phyloP scores from a whole-genome alignment of 2,888 invertebrate species.

The Lycocerus yunnanus region DNA sequence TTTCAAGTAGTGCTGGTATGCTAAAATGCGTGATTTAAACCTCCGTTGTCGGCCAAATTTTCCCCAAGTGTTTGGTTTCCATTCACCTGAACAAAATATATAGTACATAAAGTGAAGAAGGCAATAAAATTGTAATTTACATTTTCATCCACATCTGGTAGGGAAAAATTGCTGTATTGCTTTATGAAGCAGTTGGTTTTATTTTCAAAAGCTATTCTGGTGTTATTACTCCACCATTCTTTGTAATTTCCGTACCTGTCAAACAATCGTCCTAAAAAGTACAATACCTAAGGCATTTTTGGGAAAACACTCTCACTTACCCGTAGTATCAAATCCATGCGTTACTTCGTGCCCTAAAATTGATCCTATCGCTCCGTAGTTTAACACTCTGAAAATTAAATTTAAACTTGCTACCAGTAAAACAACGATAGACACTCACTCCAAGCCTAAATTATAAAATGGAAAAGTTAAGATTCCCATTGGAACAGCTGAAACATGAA shows the following conservation, averaged over 20 bases:
- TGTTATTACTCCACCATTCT: conserved; percentile 89
- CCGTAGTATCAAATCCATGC: conserved; percentile 63
- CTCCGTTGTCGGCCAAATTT: conserved; percentile 85
- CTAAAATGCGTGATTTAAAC: conserved; percentile 74
- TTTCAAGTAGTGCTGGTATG: conserved; percentile 65
- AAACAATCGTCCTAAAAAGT: conserved; percentile 72
- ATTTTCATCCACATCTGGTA: conserved; percentile 65
- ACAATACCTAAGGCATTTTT: not conserved
- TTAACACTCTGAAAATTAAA: conserved; percentile 66
- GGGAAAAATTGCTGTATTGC: conserved; percentile 75
- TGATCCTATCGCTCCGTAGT: conserved; percentile 81
- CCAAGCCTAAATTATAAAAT: conserved; percentile 81
- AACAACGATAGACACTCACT: conserved; percentile 52
- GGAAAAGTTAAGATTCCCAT: conserved; percentile 84
- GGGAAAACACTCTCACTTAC: conserved; percentile 40
- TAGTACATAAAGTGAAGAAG: not conserved
- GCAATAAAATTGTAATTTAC: conserved; percentile 55
- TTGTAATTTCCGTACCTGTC: conserved; percentile 83
- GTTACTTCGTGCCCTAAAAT: conserved; percentile 76
- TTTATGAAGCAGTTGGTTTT: conserved; percentile 83
- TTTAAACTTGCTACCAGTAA: not conserved
- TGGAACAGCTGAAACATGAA: conserved; percentile 72
- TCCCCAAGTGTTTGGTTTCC: conserved; percentile 78
- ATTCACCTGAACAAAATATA: conserved; percentile 65
- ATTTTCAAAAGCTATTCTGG: conserved; percentile 74